Conservation (phyloP, 92 coral and sea anemone genomes). For the Bergia sp. region DNA sequence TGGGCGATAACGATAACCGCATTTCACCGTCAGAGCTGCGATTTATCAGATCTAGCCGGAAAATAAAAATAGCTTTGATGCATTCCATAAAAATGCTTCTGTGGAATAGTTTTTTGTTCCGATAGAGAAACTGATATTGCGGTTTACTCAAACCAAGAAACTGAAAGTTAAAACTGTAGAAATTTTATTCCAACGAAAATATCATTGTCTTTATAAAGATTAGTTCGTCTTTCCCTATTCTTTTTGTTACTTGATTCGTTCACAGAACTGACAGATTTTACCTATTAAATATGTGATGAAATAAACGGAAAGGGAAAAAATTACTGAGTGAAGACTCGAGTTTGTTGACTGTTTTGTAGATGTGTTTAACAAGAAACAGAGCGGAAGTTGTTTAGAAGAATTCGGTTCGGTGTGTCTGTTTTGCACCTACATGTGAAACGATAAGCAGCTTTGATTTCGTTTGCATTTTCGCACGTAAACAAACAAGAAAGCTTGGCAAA, state of each 20-base stretch:
- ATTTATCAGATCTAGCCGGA: neutral
- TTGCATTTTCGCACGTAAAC: constrained; percentile 20
- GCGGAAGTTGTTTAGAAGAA: neutral
- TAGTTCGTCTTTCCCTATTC: neutral
- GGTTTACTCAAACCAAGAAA: neutral
- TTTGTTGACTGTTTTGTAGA: neutral
- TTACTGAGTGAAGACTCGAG: neutral
- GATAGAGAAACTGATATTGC: neutral
- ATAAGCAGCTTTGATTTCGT: neutral
- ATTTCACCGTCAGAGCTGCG: neutral
- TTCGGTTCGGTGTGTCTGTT: neutral
- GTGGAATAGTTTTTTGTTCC: neutral
- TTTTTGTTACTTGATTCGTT: neutral
- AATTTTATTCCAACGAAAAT: neutral
- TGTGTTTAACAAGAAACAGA: neutral
- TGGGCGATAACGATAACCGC: constrained; percentile 13
- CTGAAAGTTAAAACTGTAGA: neutral
- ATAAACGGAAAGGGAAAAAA: neutral
- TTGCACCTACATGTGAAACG: constrained; percentile 2
- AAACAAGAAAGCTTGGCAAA: constrained; percentile 14
- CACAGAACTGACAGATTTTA: neutral
- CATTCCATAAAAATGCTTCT: neutral
- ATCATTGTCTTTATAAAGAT: neutral
- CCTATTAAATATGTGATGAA: neutral
- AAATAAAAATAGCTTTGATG: constrained; percentile 2